phyloP scores from a whole-genome alignment of 2,888 invertebrate genomes.

The Drosophila sordidula region DNA sequence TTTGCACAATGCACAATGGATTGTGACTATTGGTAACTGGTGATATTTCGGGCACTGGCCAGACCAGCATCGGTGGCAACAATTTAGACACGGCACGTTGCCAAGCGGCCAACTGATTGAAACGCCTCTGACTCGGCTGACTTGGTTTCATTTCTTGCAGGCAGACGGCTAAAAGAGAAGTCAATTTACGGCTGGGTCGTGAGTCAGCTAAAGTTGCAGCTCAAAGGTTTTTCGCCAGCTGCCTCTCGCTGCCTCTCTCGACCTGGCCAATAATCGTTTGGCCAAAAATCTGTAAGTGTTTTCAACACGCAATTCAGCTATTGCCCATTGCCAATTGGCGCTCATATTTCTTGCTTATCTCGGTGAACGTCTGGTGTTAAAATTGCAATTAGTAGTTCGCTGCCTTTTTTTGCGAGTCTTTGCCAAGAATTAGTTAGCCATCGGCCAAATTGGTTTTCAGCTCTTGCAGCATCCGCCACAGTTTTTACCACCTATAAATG shows the following conservation, averaged over 20 bases:
- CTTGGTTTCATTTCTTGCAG: slow-evolving; percentile 51
- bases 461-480: slow-evolving; percentile 10
- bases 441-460: slow-evolving; percentile 31
- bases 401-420: neutral
- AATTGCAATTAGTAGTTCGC: slow-evolving; percentile 60
- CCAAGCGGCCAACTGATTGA: slow-evolving; percentile 63
- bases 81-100: slow-evolving; percentile 69
- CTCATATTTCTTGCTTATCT: slow-evolving; percentile 51
- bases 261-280: slow-evolving; percentile 51
- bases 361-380: slow-evolving; percentile 50
- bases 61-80: slow-evolving; percentile 16
- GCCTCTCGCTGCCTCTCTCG: slow-evolving; percentile 4
- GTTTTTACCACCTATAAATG: slow-evolving; percentile 19
- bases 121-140: slow-evolving; percentile 62
- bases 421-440: slow-evolving; percentile 21
- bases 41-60: slow-evolving; percentile 22
- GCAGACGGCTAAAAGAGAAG: slow-evolving; percentile 38
- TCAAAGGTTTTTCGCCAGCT: slow-evolving; percentile 21
- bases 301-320: slow-evolving; percentile 66
- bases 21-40: slow-evolving; percentile 33
- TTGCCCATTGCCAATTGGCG: slow-evolving; percentile 33
- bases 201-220: slow-evolving; percentile 69
- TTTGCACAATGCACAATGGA: slow-evolving; percentile 56
- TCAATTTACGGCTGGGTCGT: slow-evolving; percentile 74
- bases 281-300: slow-evolving; percentile 55